phyloP scores from a whole-genome alignment of 2,797 vertebrate genomes.

The Epinephelus coioides region DNA sequence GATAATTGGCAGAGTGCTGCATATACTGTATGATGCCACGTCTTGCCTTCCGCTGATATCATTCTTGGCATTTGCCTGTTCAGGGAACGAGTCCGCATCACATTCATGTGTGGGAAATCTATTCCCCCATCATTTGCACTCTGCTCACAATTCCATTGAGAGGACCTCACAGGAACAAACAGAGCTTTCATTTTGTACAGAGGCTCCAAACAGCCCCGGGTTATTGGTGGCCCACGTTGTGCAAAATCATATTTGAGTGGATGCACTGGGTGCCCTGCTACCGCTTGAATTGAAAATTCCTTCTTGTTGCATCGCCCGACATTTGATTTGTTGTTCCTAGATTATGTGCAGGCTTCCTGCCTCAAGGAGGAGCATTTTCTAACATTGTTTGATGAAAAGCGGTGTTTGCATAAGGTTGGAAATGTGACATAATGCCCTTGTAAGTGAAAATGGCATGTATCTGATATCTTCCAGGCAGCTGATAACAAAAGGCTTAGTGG shows the following conservation, averaged over 20 bases:
- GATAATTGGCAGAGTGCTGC: conserved; percentile 3
- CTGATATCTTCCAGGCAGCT: conserved; percentile 58
- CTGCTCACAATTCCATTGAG: conserved; percentile 59
- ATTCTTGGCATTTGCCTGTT: conserved; percentile 37
- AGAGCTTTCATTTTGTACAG: conserved; percentile 69
- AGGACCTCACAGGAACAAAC: conserved; percentile 70
- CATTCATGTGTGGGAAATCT: conserved; percentile 48
- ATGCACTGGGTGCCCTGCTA: conserved; percentile 42
- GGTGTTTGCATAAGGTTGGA: conserved; percentile 57
- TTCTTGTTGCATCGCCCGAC: conserved; percentile 44
- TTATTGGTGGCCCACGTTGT: conserved; percentile 65
- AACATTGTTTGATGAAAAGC: conserved; percentile 62
- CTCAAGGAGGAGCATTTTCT: conserved; percentile 51
- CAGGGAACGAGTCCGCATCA: conserved; percentile 40
- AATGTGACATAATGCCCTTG: conserved; percentile 60
- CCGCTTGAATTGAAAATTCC: conserved; percentile 65
- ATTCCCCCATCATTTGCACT: conserved; percentile 60
- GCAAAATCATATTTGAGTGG: conserved; percentile 77
- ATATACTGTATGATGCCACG: neutral
- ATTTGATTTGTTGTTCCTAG: conserved; percentile 71
- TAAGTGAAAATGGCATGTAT: conserved; percentile 56
- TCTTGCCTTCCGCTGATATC: conserved; percentile 19
- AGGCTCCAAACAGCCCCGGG: conserved; percentile 69
- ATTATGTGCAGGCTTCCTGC: conserved; percentile 47
- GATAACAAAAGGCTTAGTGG: conserved; percentile 59